Conservation (phyloP, 2,888 invertebrate species). For the Thalpophila matura region DNA sequence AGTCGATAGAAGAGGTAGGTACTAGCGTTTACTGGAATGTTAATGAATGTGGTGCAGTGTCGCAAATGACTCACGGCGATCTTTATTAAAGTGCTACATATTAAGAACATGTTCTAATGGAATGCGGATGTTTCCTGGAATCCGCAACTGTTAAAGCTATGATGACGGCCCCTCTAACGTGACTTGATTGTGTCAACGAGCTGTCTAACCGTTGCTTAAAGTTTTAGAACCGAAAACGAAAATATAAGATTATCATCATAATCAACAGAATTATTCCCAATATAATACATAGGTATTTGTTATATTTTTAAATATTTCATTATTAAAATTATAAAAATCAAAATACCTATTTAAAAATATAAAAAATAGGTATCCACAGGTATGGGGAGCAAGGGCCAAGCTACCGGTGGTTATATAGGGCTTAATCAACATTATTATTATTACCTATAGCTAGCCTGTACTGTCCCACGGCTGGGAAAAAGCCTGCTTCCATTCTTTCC, state of each 20-base stretch:
- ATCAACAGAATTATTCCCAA: background rate
- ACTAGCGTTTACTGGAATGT: constrained; percentile 82
- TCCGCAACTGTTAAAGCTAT: constrained; percentile 74
- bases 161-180: constrained; percentile 49
- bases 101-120: constrained; percentile 84
- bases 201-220: background rate
- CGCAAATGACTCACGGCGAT: constrained; percentile 82
- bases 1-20: constrained; percentile 71
- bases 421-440: too few species aligned
- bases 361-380: too few species aligned
- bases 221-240: background rate
- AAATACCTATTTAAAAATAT: too few species aligned
- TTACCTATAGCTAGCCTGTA: too few species aligned
- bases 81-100: constrained; percentile 73
- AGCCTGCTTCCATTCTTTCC: too few species aligned
- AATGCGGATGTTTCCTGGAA: constrained; percentile 87
- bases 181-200: constrained; percentile 25
- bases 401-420: too few species aligned
- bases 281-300: too few species aligned
- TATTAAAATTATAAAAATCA: too few species aligned
- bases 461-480: too few species aligned
- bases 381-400: too few species aligned
- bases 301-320: too few species aligned
- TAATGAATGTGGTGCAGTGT: constrained; percentile 84
- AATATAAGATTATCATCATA: background rate